Percentiles rank a stretch among this genome's conserved stretches.
Evolutionary conservation across 2,797 vertebrate genomes (phyloP).

Genomic region (Sebastes itinus): DNA sequence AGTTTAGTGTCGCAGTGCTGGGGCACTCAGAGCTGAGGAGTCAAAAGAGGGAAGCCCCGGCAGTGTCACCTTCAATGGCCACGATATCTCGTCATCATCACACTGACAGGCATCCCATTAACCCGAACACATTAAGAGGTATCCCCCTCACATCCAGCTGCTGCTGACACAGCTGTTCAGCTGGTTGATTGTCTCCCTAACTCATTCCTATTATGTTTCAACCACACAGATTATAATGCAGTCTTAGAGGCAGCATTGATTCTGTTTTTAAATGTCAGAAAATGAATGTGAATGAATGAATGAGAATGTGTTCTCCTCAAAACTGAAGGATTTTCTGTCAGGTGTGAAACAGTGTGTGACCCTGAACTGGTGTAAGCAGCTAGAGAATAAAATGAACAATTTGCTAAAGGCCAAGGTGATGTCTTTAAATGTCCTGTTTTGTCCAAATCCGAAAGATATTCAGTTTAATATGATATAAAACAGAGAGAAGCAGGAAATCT

Average conservation of each 20-base stretch:
- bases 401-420: not conserved
- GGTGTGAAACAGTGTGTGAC: not conserved
- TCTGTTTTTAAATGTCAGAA: not conserved
- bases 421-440: too few relatives aligned
- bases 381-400: not conserved
- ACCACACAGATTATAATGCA: conserved; percentile 17
- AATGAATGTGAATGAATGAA: too few relatives aligned
- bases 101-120: conserved; percentile 13
- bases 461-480: too few relatives aligned
- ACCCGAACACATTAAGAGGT: conserved; percentile 1
- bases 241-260: not conserved
- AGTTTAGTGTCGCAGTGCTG: conserved; percentile 33
- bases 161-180: conserved; percentile 29
- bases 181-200: not conserved
- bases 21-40: conserved; percentile 22
- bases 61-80: conserved; percentile 28
- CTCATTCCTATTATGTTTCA: conserved; percentile 3
- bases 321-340: not conserved
- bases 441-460: too few relatives aligned
- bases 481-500: too few relatives aligned
- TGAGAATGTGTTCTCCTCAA: not conserved
- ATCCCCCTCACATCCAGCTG: not conserved
- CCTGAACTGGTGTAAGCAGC: not conserved
- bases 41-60: conserved; percentile 24
- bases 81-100: not conserved